These are phyloP conservation scores for Criorhina ranunculi DNA, from an alignment of 2,888 invertebrate species.

Conservation along the genomic window DNA sequence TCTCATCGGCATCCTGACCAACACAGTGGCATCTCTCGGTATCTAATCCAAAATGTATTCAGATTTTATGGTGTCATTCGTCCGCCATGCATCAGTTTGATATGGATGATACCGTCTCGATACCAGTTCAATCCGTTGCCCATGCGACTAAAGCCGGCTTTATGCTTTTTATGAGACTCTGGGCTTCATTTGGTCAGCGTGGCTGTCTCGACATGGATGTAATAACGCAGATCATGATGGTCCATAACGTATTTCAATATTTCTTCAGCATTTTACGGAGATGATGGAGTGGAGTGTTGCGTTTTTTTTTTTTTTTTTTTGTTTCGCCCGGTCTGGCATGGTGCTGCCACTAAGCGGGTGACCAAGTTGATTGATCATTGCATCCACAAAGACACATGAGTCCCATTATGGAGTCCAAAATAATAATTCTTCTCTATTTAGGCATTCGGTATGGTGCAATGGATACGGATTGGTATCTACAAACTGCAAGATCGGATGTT, in stretches of 20 bases:
- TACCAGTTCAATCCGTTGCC: conserved; percentile 51
- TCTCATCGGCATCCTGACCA: background rate
- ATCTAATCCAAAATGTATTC: conserved; percentile 73
- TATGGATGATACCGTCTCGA: conserved; percentile 51
- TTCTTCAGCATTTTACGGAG: conserved; percentile 51
- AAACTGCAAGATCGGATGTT: conserved; percentile 21
- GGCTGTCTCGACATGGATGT: conserved; percentile 38
- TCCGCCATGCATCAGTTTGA: conserved; percentile 38
- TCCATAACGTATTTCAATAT: conserved; percentile 63
- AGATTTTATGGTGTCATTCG: conserved; percentile 73
- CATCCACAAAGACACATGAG: conserved; percentile 42
- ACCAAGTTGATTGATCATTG: conserved; percentile 65
- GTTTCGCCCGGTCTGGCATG: conserved; percentile 38
- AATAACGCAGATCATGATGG: conserved; percentile 61
- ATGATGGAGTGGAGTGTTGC: conserved; percentile 58
- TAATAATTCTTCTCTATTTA: conserved; percentile 61
- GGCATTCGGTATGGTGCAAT: conserved; percentile 36
- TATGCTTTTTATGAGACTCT: conserved; percentile 67
- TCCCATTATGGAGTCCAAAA: conserved; percentile 59
- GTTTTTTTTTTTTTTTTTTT: conserved; percentile 11
- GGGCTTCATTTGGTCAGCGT: conserved; percentile 71
- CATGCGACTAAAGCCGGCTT: conserved; percentile 33
- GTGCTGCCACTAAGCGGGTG: conserved; percentile 62
- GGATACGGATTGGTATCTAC: conserved; percentile 31
- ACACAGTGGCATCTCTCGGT: conserved; percentile 16